Conservation (phyloP, 1,140 invertebrate genomes). For the Lethocerus indicus region DNA sequence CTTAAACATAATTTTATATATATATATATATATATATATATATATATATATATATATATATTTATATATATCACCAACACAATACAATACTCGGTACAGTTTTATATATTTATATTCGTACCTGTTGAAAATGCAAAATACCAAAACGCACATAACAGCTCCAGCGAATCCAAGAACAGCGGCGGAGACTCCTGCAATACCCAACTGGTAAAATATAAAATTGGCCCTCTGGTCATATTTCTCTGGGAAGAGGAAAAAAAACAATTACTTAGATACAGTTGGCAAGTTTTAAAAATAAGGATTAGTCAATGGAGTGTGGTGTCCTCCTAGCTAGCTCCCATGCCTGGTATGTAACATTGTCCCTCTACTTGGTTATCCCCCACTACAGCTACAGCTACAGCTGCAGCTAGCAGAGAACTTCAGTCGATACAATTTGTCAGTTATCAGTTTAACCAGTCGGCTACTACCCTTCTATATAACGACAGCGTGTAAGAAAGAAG, state of each 20-base stretch:
- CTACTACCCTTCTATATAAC: too few relatives aligned
- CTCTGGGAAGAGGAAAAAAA: neutral
- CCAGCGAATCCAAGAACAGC: conserved; percentile 1
- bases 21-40: too few relatives aligned
- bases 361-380: neutral
- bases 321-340: neutral
- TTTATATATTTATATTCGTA: conserved; percentile 2
- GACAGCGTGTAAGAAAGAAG: too few relatives aligned
- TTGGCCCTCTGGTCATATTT: neutral
- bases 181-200: neutral
- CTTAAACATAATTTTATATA: too few relatives aligned
- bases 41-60: too few relatives aligned
- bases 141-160: conserved; percentile 5
- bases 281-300: neutral
- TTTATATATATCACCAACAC: too few relatives aligned
- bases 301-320: neutral
- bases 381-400: neutral
- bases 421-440: neutral
- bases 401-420: neutral
- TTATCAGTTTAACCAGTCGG: too few relatives aligned
- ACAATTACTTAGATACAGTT: neutral
- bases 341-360: neutral
- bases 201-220: conserved; percentile 1
- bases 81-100: too few relatives aligned
- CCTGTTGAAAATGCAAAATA: conserved; percentile 2